phyloP scores from a whole-genome alignment of 2,113 vertebrate species.

The Chloropsis hardwickii region DNA sequence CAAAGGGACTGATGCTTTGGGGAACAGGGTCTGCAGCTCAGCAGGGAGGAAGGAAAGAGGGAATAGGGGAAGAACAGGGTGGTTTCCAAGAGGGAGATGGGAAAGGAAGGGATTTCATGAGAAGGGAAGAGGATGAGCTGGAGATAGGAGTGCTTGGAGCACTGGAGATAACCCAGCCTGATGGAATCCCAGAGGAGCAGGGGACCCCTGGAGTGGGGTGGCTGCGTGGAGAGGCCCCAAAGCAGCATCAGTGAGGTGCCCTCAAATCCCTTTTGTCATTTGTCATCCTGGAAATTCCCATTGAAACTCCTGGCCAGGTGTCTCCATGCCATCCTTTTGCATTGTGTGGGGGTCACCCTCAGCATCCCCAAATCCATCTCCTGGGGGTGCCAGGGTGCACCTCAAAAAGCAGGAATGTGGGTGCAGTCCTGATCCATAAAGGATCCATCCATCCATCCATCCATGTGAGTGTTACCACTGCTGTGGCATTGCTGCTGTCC shows the following conservation, averaged over 20 bases:
- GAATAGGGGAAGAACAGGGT: neutral
- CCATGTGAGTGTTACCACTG: neutral
- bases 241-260: neutral
- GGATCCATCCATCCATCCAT: neutral
- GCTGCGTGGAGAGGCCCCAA: neutral
- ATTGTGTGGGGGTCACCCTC: accelerated
- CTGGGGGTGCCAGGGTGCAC: neutral
- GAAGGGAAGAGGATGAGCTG: neutral
- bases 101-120: conserved; percentile 4
- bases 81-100: neutral
- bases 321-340: neutral
- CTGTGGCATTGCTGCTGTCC: neutral
- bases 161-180: neutral
- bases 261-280: neutral
- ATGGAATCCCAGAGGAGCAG: neutral
- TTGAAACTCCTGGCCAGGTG: neutral
- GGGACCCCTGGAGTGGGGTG: neutral
- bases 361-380: neutral
- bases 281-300: neutral
- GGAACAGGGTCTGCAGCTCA: neutral
- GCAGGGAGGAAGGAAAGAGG: neutral
- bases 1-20: neutral
- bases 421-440: neutral
- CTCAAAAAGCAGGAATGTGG: neutral
- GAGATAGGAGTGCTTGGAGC: neutral